Percentiles rank a stretch among this genome's conserved stretches.
Conservation (phyloP, 2,888 invertebrate genomes). For the Chydorus sphaericus region DNA sequence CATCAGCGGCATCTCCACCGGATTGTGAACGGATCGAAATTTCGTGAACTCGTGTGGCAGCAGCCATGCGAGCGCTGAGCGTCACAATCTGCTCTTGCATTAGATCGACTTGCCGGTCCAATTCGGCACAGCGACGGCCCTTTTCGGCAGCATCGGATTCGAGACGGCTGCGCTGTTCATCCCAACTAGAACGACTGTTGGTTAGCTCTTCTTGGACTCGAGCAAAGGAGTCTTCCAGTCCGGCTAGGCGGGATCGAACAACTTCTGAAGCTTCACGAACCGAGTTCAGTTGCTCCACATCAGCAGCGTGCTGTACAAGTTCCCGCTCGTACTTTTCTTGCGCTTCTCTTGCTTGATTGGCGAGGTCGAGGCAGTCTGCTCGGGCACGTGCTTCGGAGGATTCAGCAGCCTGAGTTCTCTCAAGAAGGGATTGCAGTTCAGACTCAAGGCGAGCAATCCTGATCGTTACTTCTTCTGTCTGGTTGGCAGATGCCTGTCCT, state of each 20-base stretch:
- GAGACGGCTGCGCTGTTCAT: conserved; percentile 47
- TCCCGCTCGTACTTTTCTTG: conserved; percentile 36
- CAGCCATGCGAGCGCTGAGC: conserved; percentile 52
- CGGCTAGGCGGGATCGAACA: not conserved
- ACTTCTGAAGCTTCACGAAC: conserved; percentile 63
- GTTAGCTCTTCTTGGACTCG: not conserved
- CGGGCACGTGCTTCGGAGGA: conserved; percentile 2
- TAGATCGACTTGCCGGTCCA: conserved; percentile 61
- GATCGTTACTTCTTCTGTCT: not conserved
- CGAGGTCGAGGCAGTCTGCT: not conserved
- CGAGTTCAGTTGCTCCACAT: conserved; percentile 40
- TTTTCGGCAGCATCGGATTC: conserved; percentile 29
- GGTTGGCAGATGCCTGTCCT: not conserved
- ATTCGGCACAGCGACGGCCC: conserved; percentile 45
- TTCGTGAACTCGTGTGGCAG: conserved; percentile 29
- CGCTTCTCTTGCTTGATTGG: conserved; percentile 23
- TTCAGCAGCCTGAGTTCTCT: not conserved
- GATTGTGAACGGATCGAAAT: conserved; percentile 1
- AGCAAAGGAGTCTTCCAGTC: not conserved
- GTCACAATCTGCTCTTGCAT: conserved; percentile 76
- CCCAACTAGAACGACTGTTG: conserved; percentile 35
- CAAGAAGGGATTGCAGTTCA: not conserved
- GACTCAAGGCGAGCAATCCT: not conserved
- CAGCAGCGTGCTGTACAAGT: conserved; percentile 32
- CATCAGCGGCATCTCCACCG: conserved; percentile 1